Evolutionary conservation across 2,113 vertebrate genomes (phyloP), one percentile per base, ranked within the genome.

Genomic region (Hypocryptadius cinnamomeus): DNA sequence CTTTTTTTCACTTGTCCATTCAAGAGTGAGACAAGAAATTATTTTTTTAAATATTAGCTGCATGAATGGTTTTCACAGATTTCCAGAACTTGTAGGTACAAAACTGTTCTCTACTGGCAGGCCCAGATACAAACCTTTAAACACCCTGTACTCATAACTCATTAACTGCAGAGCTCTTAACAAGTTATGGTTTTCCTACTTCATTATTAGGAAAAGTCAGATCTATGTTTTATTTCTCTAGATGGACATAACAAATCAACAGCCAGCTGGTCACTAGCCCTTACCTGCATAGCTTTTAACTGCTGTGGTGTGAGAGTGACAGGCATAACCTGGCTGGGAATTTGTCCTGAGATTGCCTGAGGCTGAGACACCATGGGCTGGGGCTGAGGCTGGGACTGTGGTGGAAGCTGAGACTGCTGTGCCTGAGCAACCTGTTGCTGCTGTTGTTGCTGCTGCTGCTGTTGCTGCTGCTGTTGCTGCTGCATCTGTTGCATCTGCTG

Each of bases 341-440:
- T 98, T 79, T 98, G 98, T 88, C 97, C 98, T 7, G 97, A 92
- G 60, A 98, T 97, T 54, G 97, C 93, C 56, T 98, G 97, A 24
- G 97, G 95, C 50, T 98, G 98, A 6, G 97, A 97, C 4, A 97
- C 97, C 97, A 98, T 77, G 37, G 98, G 95, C 94, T 98, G 97
- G 53, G 97, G 79, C 61, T 98, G 97, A 65, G 97, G 85, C 89
- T 96, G 98, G 9, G 97, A 96, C 22, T 97, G 97, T 19, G 97
- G 95, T 1, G 96, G 97, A 61, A 98, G 97, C 27, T 98, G 98
- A 13, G 98, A 64, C 21, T 98, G 96, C 6, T 97, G 97, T 77
- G 93, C 97, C 93, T 98, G 98, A 80, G 97, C 97, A 90, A 98
- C 97, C 35, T 98, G 97, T 37, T 98, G 98, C 22, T 98, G 98